These are phyloP conservation scores for Lottia gigantea DNA, from an alignment of 2,888 invertebrate genomes.

Conservation along the genomic window DNA sequence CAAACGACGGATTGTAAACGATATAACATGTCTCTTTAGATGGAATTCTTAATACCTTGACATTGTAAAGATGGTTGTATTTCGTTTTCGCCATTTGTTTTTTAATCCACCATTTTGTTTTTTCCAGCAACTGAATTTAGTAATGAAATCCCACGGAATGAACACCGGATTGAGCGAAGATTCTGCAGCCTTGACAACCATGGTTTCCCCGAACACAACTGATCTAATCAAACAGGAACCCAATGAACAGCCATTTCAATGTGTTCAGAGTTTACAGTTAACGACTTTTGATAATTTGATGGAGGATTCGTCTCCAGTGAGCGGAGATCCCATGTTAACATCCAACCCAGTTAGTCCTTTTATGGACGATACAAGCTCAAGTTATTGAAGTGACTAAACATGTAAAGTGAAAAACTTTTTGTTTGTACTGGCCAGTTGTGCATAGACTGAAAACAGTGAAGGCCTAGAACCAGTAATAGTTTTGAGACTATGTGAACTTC, in stretches of 20 bases:
- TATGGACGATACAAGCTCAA: conserved; percentile 19
- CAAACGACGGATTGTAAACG: no score
- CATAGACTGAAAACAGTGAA: no score
- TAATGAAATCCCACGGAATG: conserved; percentile 55
- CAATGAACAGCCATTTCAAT: conserved; percentile 13
- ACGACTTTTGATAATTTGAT: conserved; percentile 26
- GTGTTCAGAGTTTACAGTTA: neutral
- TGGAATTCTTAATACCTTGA: no score
- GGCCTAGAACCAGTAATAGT: no score
- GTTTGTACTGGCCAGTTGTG: no score
- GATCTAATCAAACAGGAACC: conserved; percentile 23
- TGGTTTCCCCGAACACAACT: conserved; percentile 32
- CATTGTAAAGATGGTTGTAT: no score
- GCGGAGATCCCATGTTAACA: conserved; percentile 60
- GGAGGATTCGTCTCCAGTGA: conserved; percentile 53
- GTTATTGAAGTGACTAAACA: no score
- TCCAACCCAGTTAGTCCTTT: conserved; percentile 52
- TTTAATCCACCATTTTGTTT: conserved; percentile 13
- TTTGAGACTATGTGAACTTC: no score
- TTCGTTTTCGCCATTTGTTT: no score
- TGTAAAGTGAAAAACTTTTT: no score
- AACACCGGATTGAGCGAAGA: conserved; percentile 40
- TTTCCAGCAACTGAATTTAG: conserved; percentile 56
- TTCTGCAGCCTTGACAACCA: conserved; percentile 31
- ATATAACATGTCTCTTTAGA: no score